A percentile compares a stretch with the other conserved stretches of the same genome.
phyloP scores from a whole-genome alignment of 2,888 invertebrate genomes.

The Andrena bicolor region DNA sequence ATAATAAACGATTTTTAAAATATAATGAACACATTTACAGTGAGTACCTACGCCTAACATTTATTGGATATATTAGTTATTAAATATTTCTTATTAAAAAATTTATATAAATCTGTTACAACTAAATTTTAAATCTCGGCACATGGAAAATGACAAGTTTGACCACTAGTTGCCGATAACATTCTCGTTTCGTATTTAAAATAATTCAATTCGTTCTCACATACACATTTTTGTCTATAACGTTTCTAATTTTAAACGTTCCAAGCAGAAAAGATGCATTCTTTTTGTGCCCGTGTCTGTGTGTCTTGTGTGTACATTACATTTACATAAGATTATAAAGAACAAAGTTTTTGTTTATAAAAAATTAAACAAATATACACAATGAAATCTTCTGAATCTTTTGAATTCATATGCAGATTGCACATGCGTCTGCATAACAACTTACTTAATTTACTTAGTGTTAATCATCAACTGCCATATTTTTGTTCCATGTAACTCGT shows the following conservation, averaged over 20 bases:
- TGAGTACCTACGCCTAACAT: background rate
- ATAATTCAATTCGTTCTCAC: slow-evolving; percentile 12
- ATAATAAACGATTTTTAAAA: slow-evolving; percentile 51
- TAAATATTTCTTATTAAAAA: slow-evolving; percentile 1
- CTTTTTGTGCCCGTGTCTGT: background rate
- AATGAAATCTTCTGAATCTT: too few species aligned
- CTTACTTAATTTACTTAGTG: too few species aligned
- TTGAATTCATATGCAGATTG: too few species aligned
- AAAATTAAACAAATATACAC: too few species aligned
- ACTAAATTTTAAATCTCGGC: slow-evolving; percentile 46
- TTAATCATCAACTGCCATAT: too few species aligned
- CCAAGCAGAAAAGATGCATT: slow-evolving; percentile 52
- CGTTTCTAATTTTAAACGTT: slow-evolving; percentile 30
- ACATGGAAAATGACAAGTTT: slow-evolving; percentile 83
- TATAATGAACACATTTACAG: background rate
- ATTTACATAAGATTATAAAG: too few species aligned
- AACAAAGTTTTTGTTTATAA: too few species aligned
- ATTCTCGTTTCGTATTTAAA: slow-evolving; percentile 66
- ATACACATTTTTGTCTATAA: slow-evolving; percentile 7
- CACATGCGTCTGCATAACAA: too few species aligned
- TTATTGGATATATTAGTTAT: slow-evolving; percentile 7
- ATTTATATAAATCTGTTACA: slow-evolving; percentile 26
- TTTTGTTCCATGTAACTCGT: too few species aligned
- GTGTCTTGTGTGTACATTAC: background rate
- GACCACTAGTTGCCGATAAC: slow-evolving; percentile 81